Conservation (phyloP, 2,113 vertebrate species). For the Rousettus leschenaultii region DNA sequence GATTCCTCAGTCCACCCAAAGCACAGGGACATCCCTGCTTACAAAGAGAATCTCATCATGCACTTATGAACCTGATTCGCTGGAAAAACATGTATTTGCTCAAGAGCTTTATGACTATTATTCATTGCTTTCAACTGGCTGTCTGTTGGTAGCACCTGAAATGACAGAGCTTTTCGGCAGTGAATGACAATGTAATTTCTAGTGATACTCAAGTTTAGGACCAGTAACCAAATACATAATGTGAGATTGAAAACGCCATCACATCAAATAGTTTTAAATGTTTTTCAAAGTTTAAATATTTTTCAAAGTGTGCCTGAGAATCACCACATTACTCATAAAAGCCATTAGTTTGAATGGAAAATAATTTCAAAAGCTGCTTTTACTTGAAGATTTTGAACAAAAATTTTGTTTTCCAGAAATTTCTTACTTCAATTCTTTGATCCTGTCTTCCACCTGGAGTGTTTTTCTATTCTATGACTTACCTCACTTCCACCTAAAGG, state of each 20-base stretch:
- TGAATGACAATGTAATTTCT: conserved; percentile 36
- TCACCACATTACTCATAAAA: not conserved
- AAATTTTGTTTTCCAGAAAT: not conserved
- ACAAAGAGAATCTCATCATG: not conserved
- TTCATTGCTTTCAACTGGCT: not conserved
- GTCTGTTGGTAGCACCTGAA: not conserved
- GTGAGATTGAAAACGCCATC: conserved; percentile 18
- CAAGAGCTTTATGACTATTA: not conserved
- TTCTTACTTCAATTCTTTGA: not conserved
- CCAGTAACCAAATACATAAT: not conserved
- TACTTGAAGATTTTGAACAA: not conserved
- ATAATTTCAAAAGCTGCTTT: conserved; percentile 28
- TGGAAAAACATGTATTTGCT: not conserved
- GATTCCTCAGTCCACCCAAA: not conserved
- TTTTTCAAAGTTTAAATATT: conserved; percentile 17
- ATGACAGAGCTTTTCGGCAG: not conserved
- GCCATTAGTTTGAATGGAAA: not conserved
- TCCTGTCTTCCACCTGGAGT: not conserved
- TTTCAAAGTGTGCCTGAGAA: not conserved
- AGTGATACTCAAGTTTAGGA: not conserved
- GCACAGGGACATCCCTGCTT: not conserved
- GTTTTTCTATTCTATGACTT: not conserved
- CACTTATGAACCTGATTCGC: not conserved
- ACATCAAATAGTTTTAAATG: not conserved
- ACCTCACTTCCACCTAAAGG: not conserved